These are phyloP conservation scores for Mythimna pallens DNA, from an alignment of 2,888 invertebrate species.

Conservation along the genomic window DNA sequence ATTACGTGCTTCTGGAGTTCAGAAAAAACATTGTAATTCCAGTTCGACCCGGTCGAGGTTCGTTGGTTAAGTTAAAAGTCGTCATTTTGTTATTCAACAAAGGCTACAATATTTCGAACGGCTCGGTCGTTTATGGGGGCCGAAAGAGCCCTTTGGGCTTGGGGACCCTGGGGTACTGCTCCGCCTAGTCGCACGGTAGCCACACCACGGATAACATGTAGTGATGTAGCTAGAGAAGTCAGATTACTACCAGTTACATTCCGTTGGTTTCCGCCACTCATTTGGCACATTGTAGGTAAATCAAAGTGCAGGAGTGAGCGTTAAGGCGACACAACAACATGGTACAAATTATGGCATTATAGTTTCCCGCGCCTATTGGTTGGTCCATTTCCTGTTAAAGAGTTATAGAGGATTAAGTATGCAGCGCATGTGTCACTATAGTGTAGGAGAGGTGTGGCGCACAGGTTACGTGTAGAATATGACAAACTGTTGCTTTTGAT, in stretches of 20 bases:
- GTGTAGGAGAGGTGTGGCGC: constrained; percentile 6
- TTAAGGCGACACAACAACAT: background rate
- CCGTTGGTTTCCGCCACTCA: background rate
- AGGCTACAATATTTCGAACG: too few relatives aligned
- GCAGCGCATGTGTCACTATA: background rate
- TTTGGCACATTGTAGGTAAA: background rate
- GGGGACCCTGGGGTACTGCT: too few relatives aligned
- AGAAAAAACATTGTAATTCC: too few relatives aligned
- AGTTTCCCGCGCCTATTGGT: constrained; percentile 6
- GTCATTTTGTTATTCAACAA: too few relatives aligned
- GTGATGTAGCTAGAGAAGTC: background rate
- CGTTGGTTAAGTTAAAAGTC: too few relatives aligned
- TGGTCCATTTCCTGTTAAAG: background rate
- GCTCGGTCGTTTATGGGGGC: too few relatives aligned
- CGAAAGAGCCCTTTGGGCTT: too few relatives aligned
- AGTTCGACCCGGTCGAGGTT: too few relatives aligned
- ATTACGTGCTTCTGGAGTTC: too few relatives aligned
- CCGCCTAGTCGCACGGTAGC: too few relatives aligned
- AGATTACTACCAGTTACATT: background rate
- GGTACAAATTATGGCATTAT: background rate
- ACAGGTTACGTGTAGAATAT: constrained; percentile 1
- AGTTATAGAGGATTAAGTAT: constrained; percentile 8
- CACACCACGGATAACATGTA: background rate
- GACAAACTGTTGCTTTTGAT: constrained; percentile 11
- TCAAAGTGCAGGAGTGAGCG: background rate